Evolutionary conservation across 2,888 invertebrate species (phyloP), one percentile per base, ranked within the genome.

Genomic region (Apodemia hepburni): DNA sequence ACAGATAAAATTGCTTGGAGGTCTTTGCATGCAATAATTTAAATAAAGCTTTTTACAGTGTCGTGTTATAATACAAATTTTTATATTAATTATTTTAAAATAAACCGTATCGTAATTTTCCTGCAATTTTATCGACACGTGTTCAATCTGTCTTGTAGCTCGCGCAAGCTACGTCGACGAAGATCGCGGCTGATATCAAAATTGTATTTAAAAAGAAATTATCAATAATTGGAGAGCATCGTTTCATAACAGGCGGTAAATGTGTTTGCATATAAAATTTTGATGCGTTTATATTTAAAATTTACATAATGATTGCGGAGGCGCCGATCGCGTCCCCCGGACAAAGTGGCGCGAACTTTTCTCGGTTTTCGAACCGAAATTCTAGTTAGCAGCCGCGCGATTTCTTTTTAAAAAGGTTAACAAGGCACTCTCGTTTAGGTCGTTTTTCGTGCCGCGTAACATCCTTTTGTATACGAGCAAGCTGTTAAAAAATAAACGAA

Each of bases 401-500:
- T 88, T 88, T 89, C 85, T 87, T 88, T 89, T 88, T 86, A 87
- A 89, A 89, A 88, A 86, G 85, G 86, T 87, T 90, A 91, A 90
- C 90, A 89, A 90, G 90, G 83, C 86, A 84, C 79, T 85, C 84
- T 89, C 83, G 84, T 88, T 89, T 87, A 78, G 84, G 85, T 89
- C 75, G 82, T 90, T 90, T 91, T 90, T 89, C 85, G 82, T 85
- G 84, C 84, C 84, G 85, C 84, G 84, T 82, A 80, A 84, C 84
- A 84, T 85, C 84, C 88, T 87, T 88, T 90, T 90, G 88, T 90
- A 86, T 86, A 87, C 87, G 84, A 79, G 85, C 86, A 84, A 90
- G 91, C 91, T 91, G 91, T 91, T 91, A 91, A 91, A 91, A 91
- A 91, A 91, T 91, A 91, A 91, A 90, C 85, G 87, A 90, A 84